Evolutionary conservation across 2,113 vertebrate species (phyloP), one percentile per base, ranked within the genome.

Genomic region (Psittacula cyanocephala): DNA sequence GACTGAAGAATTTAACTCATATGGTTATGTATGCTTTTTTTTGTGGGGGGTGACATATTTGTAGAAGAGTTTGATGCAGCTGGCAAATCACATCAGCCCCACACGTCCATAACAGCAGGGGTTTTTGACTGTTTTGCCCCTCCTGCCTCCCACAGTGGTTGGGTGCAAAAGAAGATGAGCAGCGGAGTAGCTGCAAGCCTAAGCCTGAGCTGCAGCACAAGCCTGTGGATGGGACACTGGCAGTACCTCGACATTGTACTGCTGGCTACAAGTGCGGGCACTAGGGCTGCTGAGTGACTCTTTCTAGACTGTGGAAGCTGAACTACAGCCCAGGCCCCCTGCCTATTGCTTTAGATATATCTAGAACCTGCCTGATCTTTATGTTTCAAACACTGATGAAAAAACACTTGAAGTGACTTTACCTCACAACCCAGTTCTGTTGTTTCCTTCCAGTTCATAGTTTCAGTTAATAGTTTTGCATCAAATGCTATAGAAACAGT

Each of bases 1-100:
- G 79, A 95, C 41, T 78, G 86, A 96, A 97, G 77, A 86, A 93
- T 92, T 96, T 97, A 86, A 91, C 67, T 82, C 93, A 91, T 59
- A 91, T 59, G 65, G 60, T 96, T 95, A 86, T 96, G 97, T 91
- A 87, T 86, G 39, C 57, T 64, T 91, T 91, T 89, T 90, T 89
- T 88, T 35, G 29, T 52, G 64, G 52, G 31, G 79, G 85, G 79
- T 60, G 60, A 86, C 25, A 31, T 76, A 77, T 81, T 93, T 96
- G 64, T 94, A 88, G 76, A 95, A 86, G 81, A 88, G 44, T 91
- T 96, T 91, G 59, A 80, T 63, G 86, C 63, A 91, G 44, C 37
- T 82, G 67, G 60, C 49, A 96, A 91, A 97, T 94, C 78, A 87
- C 85, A 95, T 95, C 83, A 87, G 28, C 37, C 33, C 52, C 67